Evolutionary conservation across 2,113 vertebrate genomes (phyloP).

Genomic region (cattle (Bos taurus)): ARS-UCD2.0 NC_037330.1:120461501-120462000

Average conservation of each 20-base stretch:
- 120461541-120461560: not conserved
- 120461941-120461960: not conserved
- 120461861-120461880: not conserved
- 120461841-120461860: not conserved
- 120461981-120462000: not conserved
- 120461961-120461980: not conserved
- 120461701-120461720: not conserved
- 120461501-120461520: not conserved
- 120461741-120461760: not conserved
- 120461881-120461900: not conserved
- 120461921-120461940: accelerated
- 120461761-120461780: accelerated
- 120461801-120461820: not conserved
- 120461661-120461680: not conserved
- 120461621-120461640: not conserved
- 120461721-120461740: not conserved
- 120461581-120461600: not conserved
- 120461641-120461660: too few species aligned
- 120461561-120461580: not conserved
- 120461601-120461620: not conserved
- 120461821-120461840: not conserved
- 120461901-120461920: not conserved
- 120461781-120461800: not conserved
- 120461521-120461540: not conserved
- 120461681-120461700: not conserved